Base-by-base conservation (phyloP, 2,797 vertebrate genomes). In the Phoxinus dragarum region DNA sequence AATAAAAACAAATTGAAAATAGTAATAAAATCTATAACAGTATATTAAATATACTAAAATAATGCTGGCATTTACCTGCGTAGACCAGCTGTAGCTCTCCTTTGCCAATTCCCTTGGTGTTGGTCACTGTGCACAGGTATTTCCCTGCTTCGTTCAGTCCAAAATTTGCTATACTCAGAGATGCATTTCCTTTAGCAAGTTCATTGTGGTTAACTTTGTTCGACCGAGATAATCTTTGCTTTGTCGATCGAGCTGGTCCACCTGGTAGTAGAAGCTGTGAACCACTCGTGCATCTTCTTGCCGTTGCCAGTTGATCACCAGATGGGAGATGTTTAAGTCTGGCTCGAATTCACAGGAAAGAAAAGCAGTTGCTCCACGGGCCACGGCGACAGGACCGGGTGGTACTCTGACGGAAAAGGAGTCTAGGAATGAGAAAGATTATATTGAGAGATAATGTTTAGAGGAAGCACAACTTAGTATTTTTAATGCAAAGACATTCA, bases 241-340 rank as follows among this genome's bases (percentile, higher is more conserved):
- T 84, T 92, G 92, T 3, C 0, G 4, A 0, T 72, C 75, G 17
- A 91, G 84, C 69, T 93, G 89, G 27, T 91, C 82, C 34, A 0
- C 9, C 1, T 44, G 36, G 23, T 87, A 88, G 75, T 93, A 91
- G 49, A 81, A 93, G 83, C 91, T 92, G 80, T 93, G 92, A 3
- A 91, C 86, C 27, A 93, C 88, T 0, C 27, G 69, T 1, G 6
- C 0, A 10, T 79, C 72, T 19, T 90, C 86, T 2, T 14, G 1
- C 6, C 87, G 79, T 16, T 92, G 92, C 92, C 92, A 93, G 3
- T 86, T 90, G 34, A 93, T 8, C 11, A 91, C 73, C 81, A 92
- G 36, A 1, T 1, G 1, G 0, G 86, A 44, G 21, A 86, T 3
- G 1, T n/a, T 4, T 0, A 6, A 1, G 6, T 38, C 38, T 5